Percentiles rank a stretch among this genome's conserved stretches.
Conservation (phyloP, 2,797 vertebrate genomes). For the Melanitta fusca region DNA sequence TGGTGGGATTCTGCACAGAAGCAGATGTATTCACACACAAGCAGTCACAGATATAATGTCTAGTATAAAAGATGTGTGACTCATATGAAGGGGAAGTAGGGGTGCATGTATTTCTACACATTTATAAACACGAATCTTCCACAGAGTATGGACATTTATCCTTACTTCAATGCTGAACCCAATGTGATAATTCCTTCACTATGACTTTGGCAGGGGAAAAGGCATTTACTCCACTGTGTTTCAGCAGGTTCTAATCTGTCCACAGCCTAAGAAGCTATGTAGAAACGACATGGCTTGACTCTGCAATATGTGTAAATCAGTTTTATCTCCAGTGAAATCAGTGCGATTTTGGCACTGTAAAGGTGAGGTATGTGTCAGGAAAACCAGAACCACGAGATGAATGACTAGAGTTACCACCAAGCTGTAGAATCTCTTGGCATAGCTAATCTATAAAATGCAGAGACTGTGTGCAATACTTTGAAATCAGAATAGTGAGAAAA, state of each 20-base stretch:
- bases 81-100: not conserved
- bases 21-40: not conserved
- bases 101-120: not conserved
- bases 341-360: not conserved
- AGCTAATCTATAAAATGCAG: not conserved
- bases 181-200: fast-evolving
- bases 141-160: not conserved
- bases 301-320: not conserved
- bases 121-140: not conserved
- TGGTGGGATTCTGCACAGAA: not conserved
- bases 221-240: not conserved
- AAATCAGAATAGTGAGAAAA: not conserved
- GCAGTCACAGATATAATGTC: not conserved
- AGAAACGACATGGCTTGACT: not conserved
- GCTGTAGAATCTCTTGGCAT: not conserved
- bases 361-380: not conserved
- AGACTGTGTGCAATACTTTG: not conserved
- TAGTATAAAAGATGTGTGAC: not conserved
- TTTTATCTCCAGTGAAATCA: not conserved
- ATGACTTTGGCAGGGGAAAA: not conserved
- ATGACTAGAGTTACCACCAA: not conserved
- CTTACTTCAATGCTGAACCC: not conserved
- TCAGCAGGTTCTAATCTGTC: not conserved
- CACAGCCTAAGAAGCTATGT: not conserved
- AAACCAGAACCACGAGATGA: not conserved